Evolutionary conservation across 2,113 vertebrate genomes (phyloP).

Genomic region (Myotis brandtii): DNA sequence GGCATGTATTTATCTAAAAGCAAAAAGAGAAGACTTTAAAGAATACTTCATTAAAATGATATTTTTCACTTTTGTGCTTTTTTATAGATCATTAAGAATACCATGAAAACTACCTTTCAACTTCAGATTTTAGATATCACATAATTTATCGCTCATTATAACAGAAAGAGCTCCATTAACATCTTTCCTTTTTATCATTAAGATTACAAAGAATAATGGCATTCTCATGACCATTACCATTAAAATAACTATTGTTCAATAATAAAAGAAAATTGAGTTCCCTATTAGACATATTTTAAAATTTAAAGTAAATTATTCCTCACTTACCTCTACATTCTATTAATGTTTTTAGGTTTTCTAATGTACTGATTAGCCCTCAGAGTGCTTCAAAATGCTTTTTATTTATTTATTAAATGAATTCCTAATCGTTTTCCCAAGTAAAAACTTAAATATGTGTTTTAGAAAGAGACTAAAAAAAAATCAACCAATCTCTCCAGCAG

Average conservation of each 20-base stretch:
- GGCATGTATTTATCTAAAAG: conserved; percentile 27
- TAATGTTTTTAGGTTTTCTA: conserved; percentile 57
- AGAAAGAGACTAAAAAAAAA: not conserved
- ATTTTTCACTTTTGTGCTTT: conserved; percentile 64
- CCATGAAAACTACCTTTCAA: conserved; percentile 64
- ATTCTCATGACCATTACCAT: conserved; percentile 53
- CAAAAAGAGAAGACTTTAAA: conserved; percentile 40
- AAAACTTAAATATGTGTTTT: conserved; percentile 46
- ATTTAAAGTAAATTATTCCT: conserved; percentile 56
- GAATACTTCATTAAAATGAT: conserved; percentile 59
- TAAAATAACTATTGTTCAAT: conserved; percentile 58
- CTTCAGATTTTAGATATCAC: conserved; percentile 60
- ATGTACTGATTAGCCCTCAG: conserved; percentile 48
- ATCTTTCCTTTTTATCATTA: conserved; percentile 68
- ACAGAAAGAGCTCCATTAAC: conserved; percentile 64
- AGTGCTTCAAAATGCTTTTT: conserved; percentile 55
- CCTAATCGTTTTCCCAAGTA: conserved; percentile 23
- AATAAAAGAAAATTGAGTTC: conserved; percentile 42
- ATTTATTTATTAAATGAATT: conserved; percentile 53
- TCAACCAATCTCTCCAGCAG: conserved; percentile 21
- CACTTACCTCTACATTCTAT: conserved; percentile 23
- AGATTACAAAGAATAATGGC: conserved; percentile 63
- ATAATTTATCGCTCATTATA: conserved; percentile 73
- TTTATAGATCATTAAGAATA: conserved; percentile 65
- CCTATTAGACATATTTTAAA: conserved; percentile 12